Base-by-base conservation (phyloP, 1,140 invertebrate species). In the Physella acuta region DNA sequence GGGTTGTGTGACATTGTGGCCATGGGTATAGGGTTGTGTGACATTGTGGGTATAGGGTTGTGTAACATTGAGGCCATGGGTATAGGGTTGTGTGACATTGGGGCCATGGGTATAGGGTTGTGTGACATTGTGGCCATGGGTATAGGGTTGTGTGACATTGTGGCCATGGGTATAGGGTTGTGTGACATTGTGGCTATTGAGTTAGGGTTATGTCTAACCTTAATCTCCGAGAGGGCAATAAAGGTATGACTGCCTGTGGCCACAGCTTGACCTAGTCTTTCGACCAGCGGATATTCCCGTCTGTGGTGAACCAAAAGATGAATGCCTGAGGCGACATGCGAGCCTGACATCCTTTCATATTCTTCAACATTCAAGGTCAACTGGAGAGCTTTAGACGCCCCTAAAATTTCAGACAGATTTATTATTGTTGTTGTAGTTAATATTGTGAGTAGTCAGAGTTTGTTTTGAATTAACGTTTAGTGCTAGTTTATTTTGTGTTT, bases 321-420 rank as follows among this genome's bases (percentile, higher is more conserved):
- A 3, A 82, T 61, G 0, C 82, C 82, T 0, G 76, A 75, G 5
- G 79, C 77, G 37, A 73, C 75, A 26, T 81, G 74, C 0, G 79
- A 79, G 3, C 78, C 79, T 0, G 73, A 73, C 79, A 82, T 81
- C 68, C 79, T 79, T 55, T 83, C 80, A 55, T 82, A 83, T 63
- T 80, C 77, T 64, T 83, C 82, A 0, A 79, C 72, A 64, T 83
- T 82, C 31, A 83, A 30, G 0, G 75, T 75, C 44, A 83, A 70
- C 11, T 75, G 72, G 14, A 83, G 71, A 16, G 79, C 80, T 53
- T 76, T 65, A n/a, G 80, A 73, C 14, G 76, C 67, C 30, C 81
- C 81, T 82, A 44, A 16, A 61, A 26, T 26, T 8, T 20, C 5
- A 26, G 4, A 24, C 24, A 24, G 52, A 55, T 55, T 55, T 24